Evolutionary conservation across 2,797 vertebrate genomes (phyloP).

Genomic region (Botia almorhae): DNA sequence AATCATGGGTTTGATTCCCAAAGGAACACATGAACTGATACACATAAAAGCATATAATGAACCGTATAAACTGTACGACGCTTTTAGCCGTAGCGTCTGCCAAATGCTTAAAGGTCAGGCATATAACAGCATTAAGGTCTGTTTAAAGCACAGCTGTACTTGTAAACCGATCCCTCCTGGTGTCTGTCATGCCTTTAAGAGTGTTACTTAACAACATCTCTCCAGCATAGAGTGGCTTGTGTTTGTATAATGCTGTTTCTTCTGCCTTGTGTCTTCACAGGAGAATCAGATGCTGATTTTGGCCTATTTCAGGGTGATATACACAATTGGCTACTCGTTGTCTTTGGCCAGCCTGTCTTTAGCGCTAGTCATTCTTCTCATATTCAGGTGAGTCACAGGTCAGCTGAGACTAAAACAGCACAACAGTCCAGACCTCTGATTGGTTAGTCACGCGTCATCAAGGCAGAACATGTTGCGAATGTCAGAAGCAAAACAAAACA

Average conservation of each 20-base stretch:
- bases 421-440: background rate
- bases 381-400: constrained; percentile 75
- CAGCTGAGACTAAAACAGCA: background rate
- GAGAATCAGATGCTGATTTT: constrained; percentile 75
- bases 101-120: background rate
- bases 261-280: constrained; percentile 45
- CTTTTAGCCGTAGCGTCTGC: background rate
- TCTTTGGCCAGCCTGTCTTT: constrained; percentile 77
- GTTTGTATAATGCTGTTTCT: background rate
- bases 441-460: background rate
- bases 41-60: too few species aligned
- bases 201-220: background rate
- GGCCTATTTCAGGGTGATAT: constrained; percentile 77
- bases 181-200: background rate
- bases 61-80: background rate
- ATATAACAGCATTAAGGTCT: background rate
- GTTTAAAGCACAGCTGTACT: background rate
- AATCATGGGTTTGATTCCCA: background rate
- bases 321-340: constrained; percentile 83
- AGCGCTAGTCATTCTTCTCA: constrained; percentile 75
- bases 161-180: background rate
- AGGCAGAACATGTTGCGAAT: background rate
- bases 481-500: background rate
- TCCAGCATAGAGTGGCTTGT: background rate
- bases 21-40: too few species aligned